Conservation (phyloP, 1,140 invertebrate species). For the Limonius californicus region DNA sequence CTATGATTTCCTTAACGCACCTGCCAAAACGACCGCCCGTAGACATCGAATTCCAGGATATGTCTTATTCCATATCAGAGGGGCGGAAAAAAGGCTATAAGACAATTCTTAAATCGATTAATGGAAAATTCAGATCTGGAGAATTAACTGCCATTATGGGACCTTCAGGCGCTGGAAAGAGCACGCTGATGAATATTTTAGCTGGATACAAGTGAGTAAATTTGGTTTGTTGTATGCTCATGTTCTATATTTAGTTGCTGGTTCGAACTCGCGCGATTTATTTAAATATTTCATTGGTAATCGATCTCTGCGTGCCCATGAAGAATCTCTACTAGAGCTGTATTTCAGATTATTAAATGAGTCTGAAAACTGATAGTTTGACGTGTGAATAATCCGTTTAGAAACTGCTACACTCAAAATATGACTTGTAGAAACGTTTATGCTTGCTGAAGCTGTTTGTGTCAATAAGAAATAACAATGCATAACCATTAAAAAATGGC, state of each 20-base stretch:
- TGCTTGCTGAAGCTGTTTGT: no score
- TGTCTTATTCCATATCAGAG: slow-evolving; percentile 81
- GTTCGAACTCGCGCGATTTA: neutral
- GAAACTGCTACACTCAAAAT: no score
- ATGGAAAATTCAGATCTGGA: slow-evolving; percentile 73
- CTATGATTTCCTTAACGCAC: slow-evolving; percentile 62
- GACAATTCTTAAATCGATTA: slow-evolving; percentile 79
- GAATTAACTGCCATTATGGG: slow-evolving; percentile 91
- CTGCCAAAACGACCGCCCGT: slow-evolving; percentile 78
- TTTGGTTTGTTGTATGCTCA: neutral
- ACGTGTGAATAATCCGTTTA: no score
- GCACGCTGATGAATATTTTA: slow-evolving; percentile 85
- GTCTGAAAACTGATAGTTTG: no score
- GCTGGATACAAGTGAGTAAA: slow-evolving; percentile 81
- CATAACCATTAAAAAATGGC: no score
- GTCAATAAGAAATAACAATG: no score
- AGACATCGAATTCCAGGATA: slow-evolving; percentile 80
- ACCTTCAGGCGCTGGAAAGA: slow-evolving; percentile 90
- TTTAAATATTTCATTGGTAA: no score
- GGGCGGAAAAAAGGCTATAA: slow-evolving; percentile 75
- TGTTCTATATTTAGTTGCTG: neutral
- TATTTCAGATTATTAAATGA: no score
- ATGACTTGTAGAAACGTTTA: no score
- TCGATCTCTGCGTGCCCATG: no score
- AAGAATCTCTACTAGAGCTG: no score